A percentile compares a stretch with the other conserved stretches of the same genome.
Evolutionary conservation across 2,797 vertebrate species (phyloP).

Genomic region (Pteronotus mesoamericanus): DNA sequence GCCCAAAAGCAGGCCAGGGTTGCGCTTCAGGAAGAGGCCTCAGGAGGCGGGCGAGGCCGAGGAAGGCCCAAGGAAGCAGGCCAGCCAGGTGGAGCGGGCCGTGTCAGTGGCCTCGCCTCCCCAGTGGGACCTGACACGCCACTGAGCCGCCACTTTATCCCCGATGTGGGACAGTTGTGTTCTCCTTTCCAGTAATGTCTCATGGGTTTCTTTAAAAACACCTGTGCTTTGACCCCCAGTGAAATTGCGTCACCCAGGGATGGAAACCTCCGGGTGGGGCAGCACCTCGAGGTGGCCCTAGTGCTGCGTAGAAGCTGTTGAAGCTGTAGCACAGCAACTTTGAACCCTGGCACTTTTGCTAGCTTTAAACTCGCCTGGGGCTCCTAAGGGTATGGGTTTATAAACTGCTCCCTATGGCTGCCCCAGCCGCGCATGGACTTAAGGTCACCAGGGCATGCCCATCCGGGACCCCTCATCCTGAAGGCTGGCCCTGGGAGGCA

Average conservation of each 20-base stretch:
- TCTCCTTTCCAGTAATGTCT: constrained; percentile 20
- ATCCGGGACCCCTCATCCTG: not conserved
- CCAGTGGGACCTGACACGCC: not conserved
- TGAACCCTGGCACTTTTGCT: not conserved
- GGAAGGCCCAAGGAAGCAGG: constrained; percentile 80
- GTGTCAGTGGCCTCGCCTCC: constrained; percentile 60
- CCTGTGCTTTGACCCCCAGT: constrained; percentile 47
- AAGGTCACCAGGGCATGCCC: not conserved
- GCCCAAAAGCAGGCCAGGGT: constrained; percentile 72
- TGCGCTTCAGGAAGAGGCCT: constrained; percentile 83
- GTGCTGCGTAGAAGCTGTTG: not conserved
- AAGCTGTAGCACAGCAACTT: not conserved
- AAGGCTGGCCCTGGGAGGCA: not conserved
- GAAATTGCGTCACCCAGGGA: constrained; percentile 10
- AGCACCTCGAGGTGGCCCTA: fast-evolving
- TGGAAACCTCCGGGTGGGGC: not conserved
- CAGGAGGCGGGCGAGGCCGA: constrained; percentile 73
- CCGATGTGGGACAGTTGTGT: constrained; percentile 52
- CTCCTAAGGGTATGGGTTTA: not conserved
- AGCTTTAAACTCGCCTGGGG: not conserved
- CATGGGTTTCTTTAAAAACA: constrained; percentile 60
- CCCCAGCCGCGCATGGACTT: not conserved
- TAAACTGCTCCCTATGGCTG: not conserved
- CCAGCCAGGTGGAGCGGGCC: constrained; percentile 77
- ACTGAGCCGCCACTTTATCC: not conserved